Percentiles rank a stretch among this genome's conserved stretches.
Conservation (phyloP, 2,113 vertebrate genomes). For the Ictidomys tridecemlineatus region DNA sequence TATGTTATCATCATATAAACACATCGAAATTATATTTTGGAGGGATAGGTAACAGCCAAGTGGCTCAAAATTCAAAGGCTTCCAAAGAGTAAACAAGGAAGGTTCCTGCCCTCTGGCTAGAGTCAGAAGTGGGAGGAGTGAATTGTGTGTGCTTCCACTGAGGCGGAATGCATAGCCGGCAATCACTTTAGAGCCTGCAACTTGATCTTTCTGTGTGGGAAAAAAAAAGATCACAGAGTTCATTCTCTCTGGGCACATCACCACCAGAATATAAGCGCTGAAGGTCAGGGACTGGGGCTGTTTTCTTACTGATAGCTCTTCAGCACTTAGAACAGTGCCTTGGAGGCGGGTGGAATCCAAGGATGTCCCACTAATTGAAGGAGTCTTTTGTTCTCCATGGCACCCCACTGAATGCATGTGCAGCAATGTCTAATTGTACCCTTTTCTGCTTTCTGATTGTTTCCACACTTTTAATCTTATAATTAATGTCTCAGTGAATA, state of each 20-base stretch:
- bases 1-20: background rate
- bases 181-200: background rate
- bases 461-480: background rate
- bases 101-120: background rate
- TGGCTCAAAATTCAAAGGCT: background rate
- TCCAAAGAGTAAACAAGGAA: background rate
- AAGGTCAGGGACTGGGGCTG: background rate
- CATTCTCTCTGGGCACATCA: background rate
- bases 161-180: no score
- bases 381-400: background rate
- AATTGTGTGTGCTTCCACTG: background rate
- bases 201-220: background rate
- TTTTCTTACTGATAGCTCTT: background rate
- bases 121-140: background rate
- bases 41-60: background rate
- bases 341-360: background rate
- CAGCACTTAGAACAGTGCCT: background rate
- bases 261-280: background rate
- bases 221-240: background rate
- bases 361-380: background rate
- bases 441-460: background rate
- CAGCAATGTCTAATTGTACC: background rate
- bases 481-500: background rate
- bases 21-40: background rate
- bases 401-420: rapidly evolving